phyloP scores from a whole-genome alignment of 1,140 invertebrate species.

The Dolichoris vasculosae region DNA sequence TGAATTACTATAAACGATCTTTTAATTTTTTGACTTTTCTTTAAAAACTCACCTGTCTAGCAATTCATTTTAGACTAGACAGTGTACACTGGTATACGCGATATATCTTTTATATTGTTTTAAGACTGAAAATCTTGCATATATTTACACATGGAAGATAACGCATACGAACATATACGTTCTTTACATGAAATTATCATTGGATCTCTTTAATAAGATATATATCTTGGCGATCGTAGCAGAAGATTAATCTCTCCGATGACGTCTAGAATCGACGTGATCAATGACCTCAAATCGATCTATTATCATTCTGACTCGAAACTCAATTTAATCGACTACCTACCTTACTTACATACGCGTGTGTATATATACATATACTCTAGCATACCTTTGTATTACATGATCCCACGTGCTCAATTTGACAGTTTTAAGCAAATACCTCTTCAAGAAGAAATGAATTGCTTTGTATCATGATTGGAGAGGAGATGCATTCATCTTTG shows the following conservation, averaged over 20 bases:
- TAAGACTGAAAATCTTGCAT: neutral
- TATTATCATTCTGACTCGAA: slow-evolving; percentile 47
- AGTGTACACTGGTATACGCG: too few species aligned
- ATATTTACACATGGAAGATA: neutral
- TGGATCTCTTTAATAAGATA: slow-evolving; percentile 23
- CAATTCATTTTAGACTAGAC: neutral
- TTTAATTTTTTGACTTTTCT: too few species aligned
- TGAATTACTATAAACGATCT: too few species aligned
- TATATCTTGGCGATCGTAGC: slow-evolving; percentile 6
- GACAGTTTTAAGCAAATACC: slow-evolving; percentile 37
- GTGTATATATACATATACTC: neutral
- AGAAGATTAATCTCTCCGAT: slow-evolving; percentile 27
- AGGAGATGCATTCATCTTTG: slow-evolving; percentile 19
- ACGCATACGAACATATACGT: neutral
- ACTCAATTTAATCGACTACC: slow-evolving; percentile 30
- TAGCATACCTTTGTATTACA: slow-evolving; percentile 1
- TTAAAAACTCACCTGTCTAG: too few species aligned
- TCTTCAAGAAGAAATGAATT: slow-evolving; percentile 15
- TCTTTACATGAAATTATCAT: neutral
- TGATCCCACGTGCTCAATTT: neutral
- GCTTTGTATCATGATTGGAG: neutral
- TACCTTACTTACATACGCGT: slow-evolving; percentile 13
- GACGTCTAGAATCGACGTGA: slow-evolving; percentile 37
- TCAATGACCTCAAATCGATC: slow-evolving; percentile 45
- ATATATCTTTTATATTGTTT: neutral